Evolutionary conservation across 1,140 invertebrate species (phyloP), one percentile per base, ranked within the genome.

Genomic region (Drosophila chauvacae): DNA sequence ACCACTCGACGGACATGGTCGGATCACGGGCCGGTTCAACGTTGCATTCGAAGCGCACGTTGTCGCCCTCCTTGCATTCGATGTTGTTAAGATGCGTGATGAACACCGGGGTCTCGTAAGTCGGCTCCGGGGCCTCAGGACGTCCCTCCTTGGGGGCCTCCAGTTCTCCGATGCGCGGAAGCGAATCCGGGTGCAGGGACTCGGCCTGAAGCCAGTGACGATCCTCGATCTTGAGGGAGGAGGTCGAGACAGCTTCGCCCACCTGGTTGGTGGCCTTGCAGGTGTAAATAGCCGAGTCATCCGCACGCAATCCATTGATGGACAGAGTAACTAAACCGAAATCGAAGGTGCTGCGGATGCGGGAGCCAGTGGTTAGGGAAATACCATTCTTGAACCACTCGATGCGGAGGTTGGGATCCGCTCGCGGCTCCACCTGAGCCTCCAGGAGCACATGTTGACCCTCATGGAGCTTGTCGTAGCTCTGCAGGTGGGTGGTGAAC

Each of bases 11-110:
- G 85, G 96, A 96, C 94, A 99, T 96, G 13, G 97, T 98, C 3
- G 98, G 98, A 93, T 99, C 98, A 92, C 97, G 97, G 13, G 97
- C 96, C 41, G 98, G 98, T 92, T 98, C 96, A 7, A 99, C 97
- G 77, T 96, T 96, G 92, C 97, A 98, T 93, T 99, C 97, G 90
- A 99, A 99, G 93, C 98, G 97, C 75, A 96, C 97, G 68, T 96
- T 96, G 66, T 98, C 97, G 55, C 96, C 96, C 94, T 99, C 98
- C 63, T 95, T 96, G 83, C 96, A 97, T 84, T 97, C 95, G 13
- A 98, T 96, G 87, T 98, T 97, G 91, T 98, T 98, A 53, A 98
- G 93, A 92, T 98, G 97, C 45, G 96, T 96, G 53, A 98, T 97
- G 85, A 98, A 98, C 7, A 98, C 96, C 4, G 97, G 97, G 26